These are phyloP conservation scores for Melanargia galathea DNA, from an alignment of 2,888 invertebrate species.

Conservation along the genomic window DNA sequence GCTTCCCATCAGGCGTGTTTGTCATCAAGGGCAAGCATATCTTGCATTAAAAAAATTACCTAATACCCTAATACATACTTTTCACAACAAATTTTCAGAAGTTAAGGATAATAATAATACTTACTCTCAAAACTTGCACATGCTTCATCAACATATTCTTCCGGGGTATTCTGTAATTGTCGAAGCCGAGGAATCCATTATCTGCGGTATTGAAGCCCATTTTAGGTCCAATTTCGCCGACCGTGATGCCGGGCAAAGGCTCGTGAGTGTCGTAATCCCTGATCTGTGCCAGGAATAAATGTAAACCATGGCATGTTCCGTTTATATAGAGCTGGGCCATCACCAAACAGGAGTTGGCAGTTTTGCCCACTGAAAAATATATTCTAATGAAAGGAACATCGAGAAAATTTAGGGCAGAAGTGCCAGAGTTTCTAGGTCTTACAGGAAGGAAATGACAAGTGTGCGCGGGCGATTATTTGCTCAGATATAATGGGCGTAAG, in stretches of 20 bases:
- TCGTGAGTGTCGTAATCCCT: constrained; percentile 90
- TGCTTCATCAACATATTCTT: constrained; percentile 94
- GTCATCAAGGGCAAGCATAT: neutral
- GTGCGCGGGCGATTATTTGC: too few relatives aligned
- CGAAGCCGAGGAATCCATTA: constrained; percentile 93
- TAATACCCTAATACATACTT: too few relatives aligned
- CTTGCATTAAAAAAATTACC: neutral
- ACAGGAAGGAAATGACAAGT: too few relatives aligned
- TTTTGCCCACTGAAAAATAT: constrained; percentile 88
- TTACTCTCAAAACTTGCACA: constrained; percentile 83
- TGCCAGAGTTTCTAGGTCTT: too few relatives aligned
- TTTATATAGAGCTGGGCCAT: constrained; percentile 92
- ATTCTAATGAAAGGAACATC: neutral
- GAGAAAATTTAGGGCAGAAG: too few relatives aligned
- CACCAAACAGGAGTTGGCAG: constrained; percentile 93
- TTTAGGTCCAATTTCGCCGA: constrained; percentile 95
- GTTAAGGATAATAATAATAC: neutral
- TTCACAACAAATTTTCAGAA: neutral
- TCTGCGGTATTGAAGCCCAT: constrained; percentile 92
- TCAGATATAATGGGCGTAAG: too few relatives aligned
- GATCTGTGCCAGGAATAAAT: constrained; percentile 93
- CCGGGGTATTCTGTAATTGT: constrained; percentile 90
- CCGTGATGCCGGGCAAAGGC: constrained; percentile 90
- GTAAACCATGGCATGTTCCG: constrained; percentile 89
- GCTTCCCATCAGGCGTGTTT: neutral